phyloP scores from a whole-genome alignment of 2,113 vertebrate genomes.

The Pachypanchax playfairii region DNA sequence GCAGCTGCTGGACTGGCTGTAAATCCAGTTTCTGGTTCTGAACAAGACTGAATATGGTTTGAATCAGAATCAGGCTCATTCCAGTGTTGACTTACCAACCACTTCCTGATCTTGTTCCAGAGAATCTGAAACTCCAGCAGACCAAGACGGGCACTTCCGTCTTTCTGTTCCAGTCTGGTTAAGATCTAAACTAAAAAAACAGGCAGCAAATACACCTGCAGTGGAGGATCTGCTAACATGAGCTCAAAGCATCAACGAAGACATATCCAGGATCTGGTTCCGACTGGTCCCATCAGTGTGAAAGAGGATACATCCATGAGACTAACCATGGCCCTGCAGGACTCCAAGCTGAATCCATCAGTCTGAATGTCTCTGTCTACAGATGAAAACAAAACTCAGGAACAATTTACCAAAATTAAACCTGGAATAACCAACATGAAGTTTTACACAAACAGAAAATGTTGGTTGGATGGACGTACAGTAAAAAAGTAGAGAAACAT shows the following conservation, averaged over 20 bases:
- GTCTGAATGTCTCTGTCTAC: conserved; percentile 82
- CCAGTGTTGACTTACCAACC: conserved; percentile 80
- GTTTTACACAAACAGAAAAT: no score
- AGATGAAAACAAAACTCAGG: conserved; percentile 2
- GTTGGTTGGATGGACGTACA: background rate
- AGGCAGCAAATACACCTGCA: no score
- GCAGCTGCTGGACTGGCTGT: background rate
- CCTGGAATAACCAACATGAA: no score
- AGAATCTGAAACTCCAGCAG: conserved; percentile 89
- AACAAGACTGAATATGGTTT: background rate
- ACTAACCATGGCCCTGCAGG: conserved; percentile 87
- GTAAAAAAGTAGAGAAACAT: no score
- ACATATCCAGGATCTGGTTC: background rate
- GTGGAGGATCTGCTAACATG: no score
- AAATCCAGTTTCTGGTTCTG: background rate
- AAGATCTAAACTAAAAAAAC: no score
- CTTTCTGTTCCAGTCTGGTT: conserved; percentile 84
- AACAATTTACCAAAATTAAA: background rate
- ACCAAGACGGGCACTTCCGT: conserved; percentile 87
- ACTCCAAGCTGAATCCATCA: conserved; percentile 84
- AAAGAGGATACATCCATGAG: conserved; percentile 91
- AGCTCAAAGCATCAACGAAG: no score
- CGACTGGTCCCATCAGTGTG: background rate
- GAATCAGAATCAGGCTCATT: background rate
- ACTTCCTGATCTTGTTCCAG: conserved; percentile 92